phyloP scores from a whole-genome alignment of 1,140 invertebrate species.

The Bombus confusus region DNA sequence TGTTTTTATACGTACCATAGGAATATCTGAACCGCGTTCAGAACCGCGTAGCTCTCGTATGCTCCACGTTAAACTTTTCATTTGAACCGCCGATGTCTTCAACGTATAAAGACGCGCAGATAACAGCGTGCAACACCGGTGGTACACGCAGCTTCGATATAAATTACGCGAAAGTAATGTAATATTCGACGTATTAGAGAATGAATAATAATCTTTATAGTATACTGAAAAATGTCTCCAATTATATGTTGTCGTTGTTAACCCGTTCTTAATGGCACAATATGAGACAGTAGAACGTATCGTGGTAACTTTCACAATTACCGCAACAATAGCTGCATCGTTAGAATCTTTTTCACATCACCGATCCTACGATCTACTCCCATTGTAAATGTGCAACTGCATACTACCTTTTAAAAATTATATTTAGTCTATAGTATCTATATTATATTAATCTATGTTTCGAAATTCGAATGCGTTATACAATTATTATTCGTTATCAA shows the following conservation, averaged over 20 bases:
- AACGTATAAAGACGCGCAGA: not conserved
- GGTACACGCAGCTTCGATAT: not conserved
- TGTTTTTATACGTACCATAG: not conserved
- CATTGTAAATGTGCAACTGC: not conserved
- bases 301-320: too few relatives aligned
- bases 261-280: not conserved
- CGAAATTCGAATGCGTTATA: not conserved
- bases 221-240: not conserved
- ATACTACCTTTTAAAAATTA: not conserved
- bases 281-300: not conserved
- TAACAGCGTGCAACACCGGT: not conserved
- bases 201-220: too few relatives aligned
- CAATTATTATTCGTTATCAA: not conserved
- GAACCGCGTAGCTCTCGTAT: not conserved
- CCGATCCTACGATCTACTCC: not conserved
- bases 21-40: not conserved
- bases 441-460: not conserved
- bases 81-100: not conserved
- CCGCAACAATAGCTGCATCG: not conserved
- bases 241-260: too few relatives aligned
- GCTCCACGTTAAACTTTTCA: not conserved
- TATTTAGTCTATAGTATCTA: not conserved
- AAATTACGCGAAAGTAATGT: not conserved
- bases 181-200: not conserved
- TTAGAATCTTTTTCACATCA: not conserved